phyloP scores from a whole-genome alignment of 2,113 vertebrate species.

The Aplodontia rufa region DNA sequence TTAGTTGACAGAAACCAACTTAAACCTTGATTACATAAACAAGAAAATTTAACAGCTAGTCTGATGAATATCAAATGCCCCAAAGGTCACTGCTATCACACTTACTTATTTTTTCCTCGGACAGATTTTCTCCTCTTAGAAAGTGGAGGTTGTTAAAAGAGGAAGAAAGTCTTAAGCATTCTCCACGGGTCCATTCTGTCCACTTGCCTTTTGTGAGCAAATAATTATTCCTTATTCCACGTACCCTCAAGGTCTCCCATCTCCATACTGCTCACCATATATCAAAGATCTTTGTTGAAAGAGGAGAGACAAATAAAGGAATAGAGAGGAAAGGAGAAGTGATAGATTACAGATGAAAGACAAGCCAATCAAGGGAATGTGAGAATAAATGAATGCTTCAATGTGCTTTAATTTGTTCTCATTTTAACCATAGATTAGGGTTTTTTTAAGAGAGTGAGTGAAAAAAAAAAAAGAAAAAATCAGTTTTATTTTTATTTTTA shows the following conservation, averaged over 20 bases:
- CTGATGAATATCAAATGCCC: constrained; percentile 32
- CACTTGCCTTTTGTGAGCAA: not conserved
- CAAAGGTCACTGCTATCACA: not conserved
- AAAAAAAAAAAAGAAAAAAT: too few relatives aligned
- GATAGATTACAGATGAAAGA: not conserved
- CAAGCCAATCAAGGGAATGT: not conserved
- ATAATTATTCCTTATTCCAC: not conserved
- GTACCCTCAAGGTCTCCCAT: not conserved
- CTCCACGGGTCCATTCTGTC: not conserved
- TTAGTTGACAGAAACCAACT: constrained; percentile 33
- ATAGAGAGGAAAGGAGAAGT: not conserved
- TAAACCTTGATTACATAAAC: constrained; percentile 4
- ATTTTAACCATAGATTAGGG: not conserved
- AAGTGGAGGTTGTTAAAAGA: not conserved
- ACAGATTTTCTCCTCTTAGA: not conserved
- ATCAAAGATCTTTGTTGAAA: not conserved
- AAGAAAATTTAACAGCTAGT: constrained; percentile 15
- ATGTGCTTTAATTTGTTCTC: not conserved
- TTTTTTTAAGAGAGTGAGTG: too few relatives aligned
- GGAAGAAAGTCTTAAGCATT: not conserved
- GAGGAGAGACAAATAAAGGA: not conserved
- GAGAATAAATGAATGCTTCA: not conserved
- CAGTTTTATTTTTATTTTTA: too few relatives aligned
- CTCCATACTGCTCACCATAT: not conserved
- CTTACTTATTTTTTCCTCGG: constrained; percentile 9